Evolutionary conservation across 92 coral and sea anemone genomes (phyloP).

Genomic region (Diadumene lineata): DNA sequence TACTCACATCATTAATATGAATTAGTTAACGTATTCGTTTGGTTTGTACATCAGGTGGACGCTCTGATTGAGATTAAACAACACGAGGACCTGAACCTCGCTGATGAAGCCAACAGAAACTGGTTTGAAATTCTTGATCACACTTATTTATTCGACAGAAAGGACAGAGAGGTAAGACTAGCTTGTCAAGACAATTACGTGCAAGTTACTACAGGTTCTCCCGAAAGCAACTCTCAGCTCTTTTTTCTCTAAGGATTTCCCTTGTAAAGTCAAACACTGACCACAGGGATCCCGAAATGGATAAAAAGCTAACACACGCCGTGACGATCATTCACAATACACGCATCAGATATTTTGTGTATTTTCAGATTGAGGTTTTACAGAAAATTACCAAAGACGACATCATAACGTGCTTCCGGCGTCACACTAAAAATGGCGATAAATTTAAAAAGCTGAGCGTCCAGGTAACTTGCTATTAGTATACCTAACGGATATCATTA

Average conservation of each 20-base stretch:
- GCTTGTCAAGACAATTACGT: no score
- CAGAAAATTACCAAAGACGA: slow-evolving; percentile 54
- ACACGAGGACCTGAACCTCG: slow-evolving; percentile 81
- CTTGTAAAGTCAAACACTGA: background rate
- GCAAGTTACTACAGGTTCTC: no score
- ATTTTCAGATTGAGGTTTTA: slow-evolving; percentile 6
- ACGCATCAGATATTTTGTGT: no score
- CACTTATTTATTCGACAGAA: slow-evolving; percentile 77
- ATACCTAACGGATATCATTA: no score
- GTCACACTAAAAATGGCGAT: slow-evolving; percentile 57
- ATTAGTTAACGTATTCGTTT: background rate
- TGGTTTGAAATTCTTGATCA: slow-evolving; percentile 81
- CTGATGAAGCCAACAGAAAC: slow-evolving; percentile 84
- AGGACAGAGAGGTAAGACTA: slow-evolving; percentile 57
- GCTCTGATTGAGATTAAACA: slow-evolving; percentile 80
- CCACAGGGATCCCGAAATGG: background rate
- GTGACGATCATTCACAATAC: no score
- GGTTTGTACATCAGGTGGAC: slow-evolving; percentile 55
- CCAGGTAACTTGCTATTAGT: slow-evolving; percentile 74
- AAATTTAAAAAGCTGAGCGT: slow-evolving; percentile 77
- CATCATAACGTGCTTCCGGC: slow-evolving; percentile 46
- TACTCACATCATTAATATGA: no score
- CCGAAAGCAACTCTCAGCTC: no score
- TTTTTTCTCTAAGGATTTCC: background rate
- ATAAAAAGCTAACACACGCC: no score